Evolutionary conservation across 1,140 invertebrate species (phyloP).

Genomic region (Charaxes varanes): DNA sequence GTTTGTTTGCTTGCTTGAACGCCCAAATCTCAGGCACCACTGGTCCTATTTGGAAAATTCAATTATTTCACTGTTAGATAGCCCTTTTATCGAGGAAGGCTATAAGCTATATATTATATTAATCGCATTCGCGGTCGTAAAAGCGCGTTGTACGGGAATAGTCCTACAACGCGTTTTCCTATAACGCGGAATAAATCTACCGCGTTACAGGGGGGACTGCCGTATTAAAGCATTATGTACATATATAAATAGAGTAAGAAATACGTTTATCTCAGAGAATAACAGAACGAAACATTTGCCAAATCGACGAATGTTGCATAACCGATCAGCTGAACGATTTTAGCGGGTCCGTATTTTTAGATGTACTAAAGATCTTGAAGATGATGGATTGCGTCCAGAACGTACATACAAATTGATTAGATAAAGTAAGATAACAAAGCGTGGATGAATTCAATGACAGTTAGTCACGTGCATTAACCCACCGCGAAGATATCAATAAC

Average conservation of each 20-base stretch:
- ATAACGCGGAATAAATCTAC: too few species aligned
- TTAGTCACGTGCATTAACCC: conserved; percentile 20
- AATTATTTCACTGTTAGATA: too few species aligned
- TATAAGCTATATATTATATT: too few species aligned
- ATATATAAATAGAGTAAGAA: background rate
- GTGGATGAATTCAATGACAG: conserved; percentile 24
- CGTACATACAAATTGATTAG: conserved; percentile 24
- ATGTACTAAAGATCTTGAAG: conserved; percentile 5
- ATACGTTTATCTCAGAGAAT: background rate
- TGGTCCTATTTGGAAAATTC: too few species aligned
- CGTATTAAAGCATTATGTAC: too few species aligned
- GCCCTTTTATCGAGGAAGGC: too few species aligned
- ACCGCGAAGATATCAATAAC: conserved; percentile 2
- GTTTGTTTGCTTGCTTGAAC: too few species aligned
- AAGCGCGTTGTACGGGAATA: too few species aligned
- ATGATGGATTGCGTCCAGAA: conserved; percentile 15
- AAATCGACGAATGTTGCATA: conserved; percentile 6
- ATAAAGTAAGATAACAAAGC: conserved; percentile 21
- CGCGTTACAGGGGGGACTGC: too few species aligned
- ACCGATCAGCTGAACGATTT: conserved; percentile 4
- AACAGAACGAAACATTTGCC: conserved; percentile 4
- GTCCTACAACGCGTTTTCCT: too few species aligned
- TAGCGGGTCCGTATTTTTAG: conserved; percentile 3
- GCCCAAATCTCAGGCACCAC: too few species aligned
- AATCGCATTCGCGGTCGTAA: too few species aligned